A percentile compares a stretch with the other conserved stretches of the same genome.
Evolutionary conservation across 2,797 vertebrate genomes (phyloP).

Genomic region (Tenualosa ilisha): DNA sequence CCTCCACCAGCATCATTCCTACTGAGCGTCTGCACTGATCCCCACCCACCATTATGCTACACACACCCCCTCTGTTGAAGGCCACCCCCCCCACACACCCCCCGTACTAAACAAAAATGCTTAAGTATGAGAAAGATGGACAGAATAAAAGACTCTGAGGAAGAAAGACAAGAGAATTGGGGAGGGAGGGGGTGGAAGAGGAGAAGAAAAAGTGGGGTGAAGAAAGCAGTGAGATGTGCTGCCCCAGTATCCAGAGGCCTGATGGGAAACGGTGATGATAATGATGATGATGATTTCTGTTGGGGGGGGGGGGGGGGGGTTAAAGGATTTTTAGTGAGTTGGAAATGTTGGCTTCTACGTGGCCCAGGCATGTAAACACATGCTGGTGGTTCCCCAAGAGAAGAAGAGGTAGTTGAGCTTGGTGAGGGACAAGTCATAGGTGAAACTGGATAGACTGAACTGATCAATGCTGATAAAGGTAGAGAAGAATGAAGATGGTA

Average conservation of each 20-base stretch:
- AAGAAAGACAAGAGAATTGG: background rate
- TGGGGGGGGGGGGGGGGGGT: background rate
- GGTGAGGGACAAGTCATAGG: background rate
- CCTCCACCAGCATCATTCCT: constrained; percentile 92
- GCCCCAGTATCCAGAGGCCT: background rate
- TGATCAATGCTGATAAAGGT: background rate
- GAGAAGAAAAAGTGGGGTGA: too few species aligned
- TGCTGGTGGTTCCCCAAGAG: background rate
- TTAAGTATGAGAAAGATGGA: background rate
- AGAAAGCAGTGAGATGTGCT: too few species aligned
- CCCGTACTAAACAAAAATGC: background rate
- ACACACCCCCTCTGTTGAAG: background rate
- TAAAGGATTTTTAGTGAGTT: background rate
- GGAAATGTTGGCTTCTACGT: background rate
- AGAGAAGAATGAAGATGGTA: constrained; percentile 23
- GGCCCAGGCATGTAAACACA: background rate
- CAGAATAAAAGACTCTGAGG: background rate
- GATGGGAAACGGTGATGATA: background rate
- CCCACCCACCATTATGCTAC: background rate
- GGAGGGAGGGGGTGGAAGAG: background rate
- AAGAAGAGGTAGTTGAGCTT: background rate
- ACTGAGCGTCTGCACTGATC: constrained; percentile 79
- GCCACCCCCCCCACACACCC: background rate
- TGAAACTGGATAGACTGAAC: background rate
- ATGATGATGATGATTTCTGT: background rate